Percentiles rank a stretch among this genome's conserved stretches.
phyloP scores from a whole-genome alignment of 2,888 invertebrate species.

The Lepidocyrtinus sp. region DNA sequence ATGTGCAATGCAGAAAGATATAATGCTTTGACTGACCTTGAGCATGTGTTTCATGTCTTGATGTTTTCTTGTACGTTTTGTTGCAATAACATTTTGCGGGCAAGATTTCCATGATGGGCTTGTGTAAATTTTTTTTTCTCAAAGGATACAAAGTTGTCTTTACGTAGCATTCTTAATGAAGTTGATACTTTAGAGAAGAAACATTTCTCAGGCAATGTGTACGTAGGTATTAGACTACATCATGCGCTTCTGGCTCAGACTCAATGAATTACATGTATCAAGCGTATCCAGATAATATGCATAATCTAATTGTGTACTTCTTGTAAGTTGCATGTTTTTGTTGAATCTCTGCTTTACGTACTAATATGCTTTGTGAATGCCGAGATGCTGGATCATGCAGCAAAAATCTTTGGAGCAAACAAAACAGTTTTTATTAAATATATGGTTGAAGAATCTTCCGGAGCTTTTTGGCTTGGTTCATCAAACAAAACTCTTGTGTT shows the following conservation, averaged over 20 bases:
- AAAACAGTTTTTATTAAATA: slow-evolving; percentile 22
- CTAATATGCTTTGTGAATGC: background rate
- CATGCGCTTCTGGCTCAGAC: slow-evolving; percentile 8
- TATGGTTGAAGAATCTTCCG: too few relatives aligned
- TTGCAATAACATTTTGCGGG: background rate
- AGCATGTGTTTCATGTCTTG: background rate
- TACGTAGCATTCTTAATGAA: background rate
- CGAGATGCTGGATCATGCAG: background rate
- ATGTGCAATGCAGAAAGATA: background rate
- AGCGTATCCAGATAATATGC: background rate
- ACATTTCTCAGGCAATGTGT: too few relatives aligned
- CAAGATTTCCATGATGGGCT: background rate
- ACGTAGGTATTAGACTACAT: too few relatives aligned
- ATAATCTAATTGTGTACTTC: background rate
- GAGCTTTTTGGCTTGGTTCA: slow-evolving; percentile 3
- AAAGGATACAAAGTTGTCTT: background rate
- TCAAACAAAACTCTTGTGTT: too few relatives aligned
- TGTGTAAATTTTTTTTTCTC: background rate
- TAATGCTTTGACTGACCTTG: slow-evolving; percentile 26
- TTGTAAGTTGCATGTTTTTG: background rate
- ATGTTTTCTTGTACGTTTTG: background rate
- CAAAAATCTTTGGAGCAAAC: background rate
- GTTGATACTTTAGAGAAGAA: background rate
- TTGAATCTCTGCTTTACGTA: background rate
- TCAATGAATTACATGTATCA: slow-evolving; percentile 12